Conservation (phyloP, 2,113 vertebrate species). For the sheep (Ovis aries) region DNA sequence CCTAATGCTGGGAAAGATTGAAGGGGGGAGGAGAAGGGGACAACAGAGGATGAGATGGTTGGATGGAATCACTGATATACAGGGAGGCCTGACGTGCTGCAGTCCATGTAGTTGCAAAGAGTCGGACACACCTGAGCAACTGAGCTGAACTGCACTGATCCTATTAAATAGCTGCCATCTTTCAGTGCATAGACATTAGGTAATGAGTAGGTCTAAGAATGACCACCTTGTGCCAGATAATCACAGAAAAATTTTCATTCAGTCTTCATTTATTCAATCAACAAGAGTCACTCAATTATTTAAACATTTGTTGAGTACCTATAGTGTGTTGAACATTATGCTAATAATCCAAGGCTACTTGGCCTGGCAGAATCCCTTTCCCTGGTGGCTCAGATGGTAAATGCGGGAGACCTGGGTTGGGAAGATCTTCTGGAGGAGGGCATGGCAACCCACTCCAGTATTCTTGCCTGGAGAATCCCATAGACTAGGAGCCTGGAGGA, state of each 20-base stretch:
- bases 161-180: not conserved
- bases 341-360: not conserved
- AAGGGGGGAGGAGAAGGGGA: not conserved
- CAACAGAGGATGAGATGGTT: not conserved
- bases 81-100: not conserved
- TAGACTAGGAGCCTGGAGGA: not conserved
- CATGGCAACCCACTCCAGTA: not conserved
- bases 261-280: not conserved
- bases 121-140: not conserved
- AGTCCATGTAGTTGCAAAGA: not conserved
- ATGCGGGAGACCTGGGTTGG: not conserved
- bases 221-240: not conserved
- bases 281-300: not conserved
- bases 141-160: not conserved
- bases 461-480: not conserved
- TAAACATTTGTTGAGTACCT: not conserved
- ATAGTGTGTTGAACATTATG: not conserved
- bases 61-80: not conserved
- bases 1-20: not conserved
- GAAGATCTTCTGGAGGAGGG: not conserved
- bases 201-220: not conserved
- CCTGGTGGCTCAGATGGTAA: not conserved
- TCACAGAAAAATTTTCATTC: not conserved
- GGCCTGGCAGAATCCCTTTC: not conserved
- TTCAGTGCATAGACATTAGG: not conserved